phyloP scores from a whole-genome alignment of 2,113 vertebrate genomes.

The Chaetops frenatus region DNA sequence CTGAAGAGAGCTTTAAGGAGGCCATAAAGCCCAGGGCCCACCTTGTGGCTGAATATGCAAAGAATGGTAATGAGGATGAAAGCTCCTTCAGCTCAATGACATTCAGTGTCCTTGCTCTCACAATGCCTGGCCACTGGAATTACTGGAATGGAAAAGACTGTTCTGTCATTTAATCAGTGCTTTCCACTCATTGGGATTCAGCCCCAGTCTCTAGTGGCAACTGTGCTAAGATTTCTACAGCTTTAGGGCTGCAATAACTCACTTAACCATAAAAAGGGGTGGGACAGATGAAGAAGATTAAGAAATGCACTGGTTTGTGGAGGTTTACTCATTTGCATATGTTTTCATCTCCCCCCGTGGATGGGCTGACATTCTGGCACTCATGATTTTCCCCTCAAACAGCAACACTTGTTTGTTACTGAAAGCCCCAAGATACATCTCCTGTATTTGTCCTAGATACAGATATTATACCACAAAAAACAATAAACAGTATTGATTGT shows the following conservation, averaged over 20 bases:
- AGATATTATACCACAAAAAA: not conserved
- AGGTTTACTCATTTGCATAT: constrained; percentile 37
- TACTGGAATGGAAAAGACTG: constrained; percentile 48
- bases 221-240: constrained; percentile 13
- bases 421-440: not conserved
- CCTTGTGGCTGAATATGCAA: not conserved
- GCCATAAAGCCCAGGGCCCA: not conserved
- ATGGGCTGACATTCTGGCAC: not conserved
- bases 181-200: constrained; percentile 45
- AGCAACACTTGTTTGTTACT: not conserved
- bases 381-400: not conserved
- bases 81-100: constrained; percentile 25
- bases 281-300: constrained; percentile 46
- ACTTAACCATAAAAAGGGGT: constrained; percentile 44
- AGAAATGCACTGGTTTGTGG: constrained; percentile 30
- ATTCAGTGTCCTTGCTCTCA: constrained; percentile 42
- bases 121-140: constrained; percentile 45
- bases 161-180: constrained; percentile 46
- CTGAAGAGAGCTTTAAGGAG: not conserved
- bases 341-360: not conserved
- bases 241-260: constrained; percentile 38
- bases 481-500: not conserved
- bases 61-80: constrained; percentile 16
- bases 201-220: constrained; percentile 18
- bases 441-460: not conserved